Evolutionary conservation across 2,797 vertebrate genomes (phyloP).

Genomic region (Sebastes melanostomus): DNA sequence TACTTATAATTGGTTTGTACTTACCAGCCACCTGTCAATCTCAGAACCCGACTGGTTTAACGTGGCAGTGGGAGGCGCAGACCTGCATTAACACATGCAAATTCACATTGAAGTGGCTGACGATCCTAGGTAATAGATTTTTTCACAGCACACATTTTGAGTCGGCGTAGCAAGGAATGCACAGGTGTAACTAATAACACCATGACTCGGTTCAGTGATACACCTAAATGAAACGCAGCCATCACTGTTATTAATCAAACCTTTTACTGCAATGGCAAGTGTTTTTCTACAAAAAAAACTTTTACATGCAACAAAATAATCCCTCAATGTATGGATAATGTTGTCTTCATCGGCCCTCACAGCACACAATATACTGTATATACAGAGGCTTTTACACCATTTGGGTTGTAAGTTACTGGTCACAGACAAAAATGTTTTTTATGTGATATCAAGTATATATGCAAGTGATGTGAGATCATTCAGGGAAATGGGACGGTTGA

Average conservation of each 20-base stretch:
- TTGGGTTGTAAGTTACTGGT: too few relatives aligned
- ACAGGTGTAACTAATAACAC: neutral
- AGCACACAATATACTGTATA: too few relatives aligned
- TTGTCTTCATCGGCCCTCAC: neutral
- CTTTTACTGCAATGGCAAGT: neutral
- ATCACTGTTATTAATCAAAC: neutral
- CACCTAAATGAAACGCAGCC: neutral
- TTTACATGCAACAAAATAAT: neutral
- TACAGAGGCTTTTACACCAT: too few relatives aligned
- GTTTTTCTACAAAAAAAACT: accelerated
- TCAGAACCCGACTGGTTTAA: neutral
- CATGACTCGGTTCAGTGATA: neutral
- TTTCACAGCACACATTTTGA: neutral
- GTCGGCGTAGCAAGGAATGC: neutral
- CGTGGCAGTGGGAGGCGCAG: neutral
- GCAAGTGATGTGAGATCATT: too few relatives aligned
- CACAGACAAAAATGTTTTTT: too few relatives aligned
- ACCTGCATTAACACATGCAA: neutral
- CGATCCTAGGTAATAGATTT: neutral
- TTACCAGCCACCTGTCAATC: neutral
- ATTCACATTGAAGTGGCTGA: neutral
- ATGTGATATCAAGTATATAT: too few relatives aligned
- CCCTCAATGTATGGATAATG: neutral
- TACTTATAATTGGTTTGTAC: neutral
- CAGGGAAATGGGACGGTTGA: too few relatives aligned